Evolutionary conservation across 2,888 invertebrate genomes (phyloP).

Genomic region (Anodontia alba): DNA sequence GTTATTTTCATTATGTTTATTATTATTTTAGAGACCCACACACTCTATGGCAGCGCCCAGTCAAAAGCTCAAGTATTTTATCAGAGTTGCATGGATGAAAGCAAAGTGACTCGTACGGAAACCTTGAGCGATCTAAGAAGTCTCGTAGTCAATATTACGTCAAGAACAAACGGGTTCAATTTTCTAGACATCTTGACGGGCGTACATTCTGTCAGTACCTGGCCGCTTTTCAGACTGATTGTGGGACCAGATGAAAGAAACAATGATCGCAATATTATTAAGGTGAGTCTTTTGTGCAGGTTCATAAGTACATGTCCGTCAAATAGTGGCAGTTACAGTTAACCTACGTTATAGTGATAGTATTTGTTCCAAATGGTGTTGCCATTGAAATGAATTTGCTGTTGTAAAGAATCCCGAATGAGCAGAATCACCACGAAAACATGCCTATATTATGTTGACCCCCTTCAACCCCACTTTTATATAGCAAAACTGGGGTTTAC

Average conservation of each 20-base stretch:
- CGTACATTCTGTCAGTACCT: constrained; percentile 72
- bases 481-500: no score
- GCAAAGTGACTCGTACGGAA: constrained; percentile 47
- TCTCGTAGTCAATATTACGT: constrained; percentile 61
- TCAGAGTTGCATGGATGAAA: constrained; percentile 74
- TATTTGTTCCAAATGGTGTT: no score
- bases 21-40: constrained; percentile 65
- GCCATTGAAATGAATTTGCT: no score
- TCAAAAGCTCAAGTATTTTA: constrained; percentile 71
- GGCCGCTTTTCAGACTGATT: constrained; percentile 74
- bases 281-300: constrained; percentile 71
- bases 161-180: constrained; percentile 39
- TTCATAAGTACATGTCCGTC: neutral
- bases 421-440: no score
- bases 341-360: neutral
- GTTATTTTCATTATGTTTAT: no score
- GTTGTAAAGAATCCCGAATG: no score
- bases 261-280: constrained; percentile 72
- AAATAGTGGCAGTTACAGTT: neutral
- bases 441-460: no score
- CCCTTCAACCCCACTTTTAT: no score
- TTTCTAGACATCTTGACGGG: constrained; percentile 61
- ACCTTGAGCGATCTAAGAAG: constrained; percentile 63
- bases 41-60: constrained; percentile 55
- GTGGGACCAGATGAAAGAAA: constrained; percentile 77